phyloP scores from a whole-genome alignment of 2,113 vertebrate species.

The Pluvianellus socialis region DNA sequence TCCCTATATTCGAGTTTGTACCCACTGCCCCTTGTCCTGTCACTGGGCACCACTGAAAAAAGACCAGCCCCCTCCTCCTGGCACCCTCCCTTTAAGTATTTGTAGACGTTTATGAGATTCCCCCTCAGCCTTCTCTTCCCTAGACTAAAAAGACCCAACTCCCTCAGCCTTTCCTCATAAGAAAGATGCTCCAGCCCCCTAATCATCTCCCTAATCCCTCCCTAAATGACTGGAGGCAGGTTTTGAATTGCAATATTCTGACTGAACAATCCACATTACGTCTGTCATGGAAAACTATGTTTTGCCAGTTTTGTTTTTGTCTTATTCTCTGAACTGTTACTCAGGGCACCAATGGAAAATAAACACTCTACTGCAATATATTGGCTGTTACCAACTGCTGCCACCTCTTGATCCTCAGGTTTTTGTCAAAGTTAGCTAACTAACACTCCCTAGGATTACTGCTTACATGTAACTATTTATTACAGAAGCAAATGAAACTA shows the following conservation, averaged over 20 bases:
- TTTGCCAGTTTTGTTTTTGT: slow-evolving; percentile 44
- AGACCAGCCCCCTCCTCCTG: too few species aligned
- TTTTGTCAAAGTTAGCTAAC: background rate
- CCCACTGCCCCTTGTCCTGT: background rate
- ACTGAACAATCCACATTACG: slow-evolving; percentile 60
- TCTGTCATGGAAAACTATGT: slow-evolving; percentile 42
- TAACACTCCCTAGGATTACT: background rate
- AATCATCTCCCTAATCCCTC: too few species aligned
- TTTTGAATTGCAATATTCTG: slow-evolving; percentile 55
- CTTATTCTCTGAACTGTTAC: slow-evolving; percentile 19
- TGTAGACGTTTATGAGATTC: too few species aligned
- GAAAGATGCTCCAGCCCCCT: too few species aligned
- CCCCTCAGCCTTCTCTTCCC: too few species aligned
- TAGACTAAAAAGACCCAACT: too few species aligned
- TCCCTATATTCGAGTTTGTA: background rate
- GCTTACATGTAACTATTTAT: background rate
- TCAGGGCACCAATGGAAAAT: background rate
- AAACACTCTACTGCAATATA: background rate
- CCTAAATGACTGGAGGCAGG: slow-evolving; percentile 37
- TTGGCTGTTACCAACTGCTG: background rate
- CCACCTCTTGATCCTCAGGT: background rate
- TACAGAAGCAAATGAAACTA: background rate
- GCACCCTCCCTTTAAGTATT: too few species aligned
- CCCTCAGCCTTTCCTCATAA: too few species aligned
- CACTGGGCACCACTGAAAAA: too few species aligned